Base-by-base conservation (phyloP, 2,797 vertebrate genomes). In the Bufotes viridis region DNA sequence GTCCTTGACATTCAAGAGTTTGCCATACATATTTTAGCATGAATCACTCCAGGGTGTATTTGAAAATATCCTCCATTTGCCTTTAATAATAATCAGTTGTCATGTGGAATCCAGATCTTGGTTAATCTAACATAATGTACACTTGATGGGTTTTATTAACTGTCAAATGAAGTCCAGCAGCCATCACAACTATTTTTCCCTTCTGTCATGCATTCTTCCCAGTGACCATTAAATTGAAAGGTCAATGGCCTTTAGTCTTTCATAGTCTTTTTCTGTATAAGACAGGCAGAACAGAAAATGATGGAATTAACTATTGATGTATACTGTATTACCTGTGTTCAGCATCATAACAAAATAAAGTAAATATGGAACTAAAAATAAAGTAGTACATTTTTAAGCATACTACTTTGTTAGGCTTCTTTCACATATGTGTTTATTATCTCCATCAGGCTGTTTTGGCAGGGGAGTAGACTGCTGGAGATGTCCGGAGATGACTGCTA, bases 41-140 rank as follows among this genome's bases (percentile, higher is more conserved):
- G 93, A 92, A 92, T 94, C 94, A 95, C 94, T 95, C 95, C 90
- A 92, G 95, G 94, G 95, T 93, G 91, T 92, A 94, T 94, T 95
- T 95, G 93, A 94, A 95, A 95, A 95, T 95, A 95, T 91, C 93
- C 93, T 95, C 93, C 92, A 94, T 92, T 95, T 94, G 93, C 93
- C 94, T 95, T 95, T 95, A 95, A 95, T 95, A 95, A 95, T 95
- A 94, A 95, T 94, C 93, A 92, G 94, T 95, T 95, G 95, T 95
- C 94, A 94, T 94, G 93, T 93, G 91, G 93, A 95, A 95, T 95
- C 90, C 93, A 92, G 91, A 94, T 95, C 93, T 92, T 90, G 34
- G 92, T 92, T 95, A 94, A 95, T 96, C 92, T 95, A 94, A 95
- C 92, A 92, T 94, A 94, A 94, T 94, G 92, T 2, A 79, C 91